Percentiles rank a stretch among this genome's conserved stretches.
Evolutionary conservation across 2,888 invertebrate genomes (phyloP).

Genomic region (Cheilosia pagana): DNA sequence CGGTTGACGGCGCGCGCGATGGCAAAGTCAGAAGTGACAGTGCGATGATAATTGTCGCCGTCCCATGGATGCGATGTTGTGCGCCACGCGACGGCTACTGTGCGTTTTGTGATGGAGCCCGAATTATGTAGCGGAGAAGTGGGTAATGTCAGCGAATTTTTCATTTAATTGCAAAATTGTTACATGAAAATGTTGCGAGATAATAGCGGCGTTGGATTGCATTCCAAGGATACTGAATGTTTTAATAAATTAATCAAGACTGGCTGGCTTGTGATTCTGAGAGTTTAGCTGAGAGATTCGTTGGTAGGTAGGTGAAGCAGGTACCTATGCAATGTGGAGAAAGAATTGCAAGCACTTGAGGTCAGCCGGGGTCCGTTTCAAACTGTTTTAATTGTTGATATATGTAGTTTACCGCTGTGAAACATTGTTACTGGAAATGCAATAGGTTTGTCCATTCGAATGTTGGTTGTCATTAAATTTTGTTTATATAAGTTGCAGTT

Average conservation of each 20-base stretch:
- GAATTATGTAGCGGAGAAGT: constrained; percentile 47
- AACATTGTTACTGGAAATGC: too few species aligned
- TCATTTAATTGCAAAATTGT: constrained; percentile 1
- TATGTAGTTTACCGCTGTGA: too few species aligned
- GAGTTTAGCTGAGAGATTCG: constrained; percentile 6
- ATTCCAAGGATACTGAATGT: constrained; percentile 45
- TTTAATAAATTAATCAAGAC: constrained; percentile 55
- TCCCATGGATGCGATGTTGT: constrained; percentile 33
- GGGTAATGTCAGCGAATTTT: constrained; percentile 27
- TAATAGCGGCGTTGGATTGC: background rate
- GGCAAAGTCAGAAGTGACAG: constrained; percentile 48
- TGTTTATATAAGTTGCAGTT: too few species aligned
- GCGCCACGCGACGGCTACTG: constrained; percentile 59
- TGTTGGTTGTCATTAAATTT: too few species aligned
- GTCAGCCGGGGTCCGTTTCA: background rate
- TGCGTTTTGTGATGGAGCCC: constrained; percentile 34
- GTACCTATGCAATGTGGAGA: constrained; percentile 6
- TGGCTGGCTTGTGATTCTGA: constrained; percentile 14
- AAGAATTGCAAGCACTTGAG: background rate
- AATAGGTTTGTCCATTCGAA: too few species aligned
- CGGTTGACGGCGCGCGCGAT: constrained; percentile 36
- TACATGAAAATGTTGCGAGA: constrained; percentile 8
- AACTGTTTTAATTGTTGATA: too few species aligned
- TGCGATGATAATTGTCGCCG: constrained; percentile 51
- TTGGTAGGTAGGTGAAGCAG: background rate